Percentiles rank a stretch among this genome's conserved stretches.
These are phyloP conservation scores for Eulimnadia texana DNA, from an alignment of 1,140 invertebrate species.

Conservation along the genomic window DNA sequence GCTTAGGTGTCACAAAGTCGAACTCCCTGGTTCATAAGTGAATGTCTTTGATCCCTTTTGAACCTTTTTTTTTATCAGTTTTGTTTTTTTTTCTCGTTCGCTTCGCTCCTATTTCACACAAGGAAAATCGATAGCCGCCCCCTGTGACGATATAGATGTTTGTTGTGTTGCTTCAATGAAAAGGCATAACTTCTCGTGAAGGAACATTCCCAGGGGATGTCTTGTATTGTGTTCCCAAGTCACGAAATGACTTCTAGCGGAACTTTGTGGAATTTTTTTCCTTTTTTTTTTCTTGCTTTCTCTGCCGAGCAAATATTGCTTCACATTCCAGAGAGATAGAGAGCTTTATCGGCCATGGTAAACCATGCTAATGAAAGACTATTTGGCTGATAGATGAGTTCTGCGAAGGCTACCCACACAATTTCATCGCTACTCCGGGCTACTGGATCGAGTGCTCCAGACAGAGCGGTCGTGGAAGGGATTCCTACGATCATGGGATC, in stretches of 20 bases:
- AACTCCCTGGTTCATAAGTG: too few species aligned
- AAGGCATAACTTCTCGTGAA: neutral
- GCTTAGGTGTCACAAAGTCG: too few species aligned
- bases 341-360: too few species aligned
- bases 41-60: too few species aligned
- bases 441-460: constrained; percentile 92
- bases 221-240: neutral
- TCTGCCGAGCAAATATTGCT: too few species aligned
- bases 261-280: neutral
- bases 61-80: too few species aligned
- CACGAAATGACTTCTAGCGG: too few species aligned
- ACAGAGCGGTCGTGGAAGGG: constrained; percentile 39
- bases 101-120: too few species aligned
- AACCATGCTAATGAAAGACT: too few species aligned
- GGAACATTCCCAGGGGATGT: neutral
- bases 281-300: neutral
- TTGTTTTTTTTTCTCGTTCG: too few species aligned
- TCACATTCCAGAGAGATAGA: too few species aligned
- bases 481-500: neutral
- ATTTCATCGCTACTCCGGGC: constrained; percentile 71
- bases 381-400: constrained; percentile 87
- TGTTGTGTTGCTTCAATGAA: neutral
- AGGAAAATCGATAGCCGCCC: neutral
- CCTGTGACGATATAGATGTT: neutral
- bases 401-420: constrained; percentile 82